Conservation (phyloP, 2,797 vertebrate genomes). For the Peromyscus melanophrys region DNA sequence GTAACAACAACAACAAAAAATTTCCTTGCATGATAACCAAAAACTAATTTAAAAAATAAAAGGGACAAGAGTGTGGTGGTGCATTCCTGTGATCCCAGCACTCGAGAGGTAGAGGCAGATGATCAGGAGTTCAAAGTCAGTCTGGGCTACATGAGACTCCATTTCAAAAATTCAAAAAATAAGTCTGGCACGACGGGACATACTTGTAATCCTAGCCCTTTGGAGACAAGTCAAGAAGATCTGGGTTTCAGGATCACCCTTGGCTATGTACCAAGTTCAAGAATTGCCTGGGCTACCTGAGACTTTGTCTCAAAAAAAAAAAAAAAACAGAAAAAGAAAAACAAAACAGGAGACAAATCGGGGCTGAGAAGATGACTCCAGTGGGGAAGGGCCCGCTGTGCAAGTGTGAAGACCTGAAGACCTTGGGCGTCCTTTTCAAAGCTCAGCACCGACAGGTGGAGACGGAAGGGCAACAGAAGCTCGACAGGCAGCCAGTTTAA, state of each 20-base stretch:
- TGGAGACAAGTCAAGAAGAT: neutral
- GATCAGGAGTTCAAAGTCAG: neutral
- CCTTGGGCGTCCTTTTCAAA: neutral
- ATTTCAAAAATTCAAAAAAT: neutral
- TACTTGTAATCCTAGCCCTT: neutral
- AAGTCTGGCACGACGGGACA: neutral
- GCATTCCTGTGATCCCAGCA: neutral
- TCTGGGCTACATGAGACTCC: neutral
- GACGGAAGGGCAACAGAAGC: neutral
- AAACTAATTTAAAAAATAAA: neutral
- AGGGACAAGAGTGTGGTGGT: neutral
- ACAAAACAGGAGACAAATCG: too few species aligned
- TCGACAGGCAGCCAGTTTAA: neutral
- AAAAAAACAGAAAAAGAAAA: neutral
- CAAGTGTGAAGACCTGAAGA: too few species aligned
- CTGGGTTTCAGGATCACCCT: neutral
- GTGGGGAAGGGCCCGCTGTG: neutral
- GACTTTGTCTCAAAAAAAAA: neutral
- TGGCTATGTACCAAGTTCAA: neutral
- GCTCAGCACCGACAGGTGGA: neutral
- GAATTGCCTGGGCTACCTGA: neutral
- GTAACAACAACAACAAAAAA: neutral
- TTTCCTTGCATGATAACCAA: neutral
- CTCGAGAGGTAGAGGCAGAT: too few species aligned
- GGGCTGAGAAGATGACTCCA: neutral